These are phyloP conservation scores for Marmota monax DNA, from an alignment of 2,113 vertebrate genomes.

Conservation along the genomic window DNA sequence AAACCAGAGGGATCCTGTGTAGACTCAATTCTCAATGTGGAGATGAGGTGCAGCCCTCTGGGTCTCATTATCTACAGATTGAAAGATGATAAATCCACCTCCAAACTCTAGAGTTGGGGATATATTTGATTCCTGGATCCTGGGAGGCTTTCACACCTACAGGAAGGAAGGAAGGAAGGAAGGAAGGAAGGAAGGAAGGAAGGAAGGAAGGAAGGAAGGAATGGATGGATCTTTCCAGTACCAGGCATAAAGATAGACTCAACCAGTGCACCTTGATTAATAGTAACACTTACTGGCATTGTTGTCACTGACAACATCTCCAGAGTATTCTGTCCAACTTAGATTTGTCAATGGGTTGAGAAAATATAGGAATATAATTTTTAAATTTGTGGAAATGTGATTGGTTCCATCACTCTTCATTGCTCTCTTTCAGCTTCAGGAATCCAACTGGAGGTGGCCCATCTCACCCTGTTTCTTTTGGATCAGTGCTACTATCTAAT, in stretches of 20 bases:
- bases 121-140: neutral
- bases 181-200: neutral
- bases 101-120: neutral
- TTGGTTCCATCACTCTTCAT: neutral
- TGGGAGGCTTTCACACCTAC: neutral
- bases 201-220: neutral
- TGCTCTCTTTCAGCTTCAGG: neutral
- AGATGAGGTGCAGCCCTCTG: neutral
- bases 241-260: neutral
- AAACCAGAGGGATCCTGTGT: neutral
- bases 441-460: neutral
- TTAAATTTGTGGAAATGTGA: neutral
- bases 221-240: neutral
- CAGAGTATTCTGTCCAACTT: neutral
- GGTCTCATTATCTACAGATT: neutral
- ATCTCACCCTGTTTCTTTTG: neutral
- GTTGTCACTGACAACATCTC: neutral
- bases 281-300: no score
- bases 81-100: neutral
- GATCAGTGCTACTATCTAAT: neutral
- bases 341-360: neutral
- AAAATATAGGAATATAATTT: neutral
- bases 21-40: neutral
- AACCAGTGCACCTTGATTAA: neutral
- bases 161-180: neutral